These are phyloP conservation scores for Latrodectus geometricus DNA, from an alignment of 1,140 invertebrate genomes.

Conservation along the genomic window DNA sequence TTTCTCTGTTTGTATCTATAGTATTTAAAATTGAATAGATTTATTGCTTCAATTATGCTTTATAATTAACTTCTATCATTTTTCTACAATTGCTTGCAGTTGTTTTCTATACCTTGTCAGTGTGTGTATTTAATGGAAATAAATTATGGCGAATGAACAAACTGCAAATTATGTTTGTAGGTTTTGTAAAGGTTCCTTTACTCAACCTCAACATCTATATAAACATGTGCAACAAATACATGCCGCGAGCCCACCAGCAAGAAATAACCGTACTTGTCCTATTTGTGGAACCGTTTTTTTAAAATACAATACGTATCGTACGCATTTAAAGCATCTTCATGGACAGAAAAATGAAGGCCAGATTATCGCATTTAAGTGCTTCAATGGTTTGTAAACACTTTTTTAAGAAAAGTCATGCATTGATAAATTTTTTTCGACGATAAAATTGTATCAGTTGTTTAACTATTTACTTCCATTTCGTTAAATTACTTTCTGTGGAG, in stretches of 20 bases:
- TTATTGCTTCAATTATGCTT: not conserved
- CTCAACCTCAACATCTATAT: not conserved
- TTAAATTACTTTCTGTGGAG: not conserved
- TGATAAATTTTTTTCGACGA: not conserved
- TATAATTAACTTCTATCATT: not conserved
- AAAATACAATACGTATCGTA: constrained; percentile 13
- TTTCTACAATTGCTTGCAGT: not conserved
- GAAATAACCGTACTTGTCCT: constrained; percentile 8
- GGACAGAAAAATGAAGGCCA: constrained; percentile 13
- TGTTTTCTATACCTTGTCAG: not conserved
- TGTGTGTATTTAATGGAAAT: not conserved
- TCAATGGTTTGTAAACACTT: constrained; percentile 21
- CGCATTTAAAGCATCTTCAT: constrained; percentile 23
- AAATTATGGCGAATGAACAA: not conserved
- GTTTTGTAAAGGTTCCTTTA: constrained; percentile 27
- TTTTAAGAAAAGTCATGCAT: not conserved
- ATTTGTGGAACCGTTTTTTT: constrained; percentile 10
- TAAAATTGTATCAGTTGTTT: not conserved
- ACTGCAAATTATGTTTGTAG: not conserved
- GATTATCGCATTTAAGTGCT: constrained; percentile 8
- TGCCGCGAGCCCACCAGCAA: not conserved
- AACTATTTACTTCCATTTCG: not conserved
- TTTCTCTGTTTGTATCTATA: not conserved
- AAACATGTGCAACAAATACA: constrained; percentile 47
- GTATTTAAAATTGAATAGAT: not conserved